A percentile compares a stretch with the other conserved stretches of the same genome.
These are phyloP conservation scores for Zaprionus capensis DNA, from an alignment of 1,140 invertebrate species.

Conservation along the genomic window DNA sequence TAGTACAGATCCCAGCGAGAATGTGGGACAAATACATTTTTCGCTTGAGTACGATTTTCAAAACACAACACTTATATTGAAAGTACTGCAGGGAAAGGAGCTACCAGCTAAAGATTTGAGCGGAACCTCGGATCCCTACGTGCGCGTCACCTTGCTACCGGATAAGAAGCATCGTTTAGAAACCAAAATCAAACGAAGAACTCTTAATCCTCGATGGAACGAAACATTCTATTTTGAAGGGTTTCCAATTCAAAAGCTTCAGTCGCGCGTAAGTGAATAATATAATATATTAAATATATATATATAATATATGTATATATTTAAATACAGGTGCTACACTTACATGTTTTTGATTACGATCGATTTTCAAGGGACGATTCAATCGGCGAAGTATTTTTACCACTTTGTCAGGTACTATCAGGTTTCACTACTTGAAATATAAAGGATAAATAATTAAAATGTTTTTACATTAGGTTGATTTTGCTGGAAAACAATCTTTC, in stretches of 20 bases:
- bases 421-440: neutral
- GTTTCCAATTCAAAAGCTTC: constrained; percentile 96
- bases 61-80: constrained; percentile 95
- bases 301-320: constrained; percentile 58
- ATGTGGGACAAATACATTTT: constrained; percentile 97
- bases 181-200: constrained; percentile 98
- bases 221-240: constrained; percentile 99
- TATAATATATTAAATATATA: neutral
- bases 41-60: constrained; percentile 98
- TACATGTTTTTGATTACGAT: constrained; percentile 98
- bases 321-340: constrained; percentile 92
- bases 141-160: constrained; percentile 95
- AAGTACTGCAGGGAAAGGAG: constrained; percentile 97
- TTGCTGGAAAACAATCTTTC: constrained; percentile 95
- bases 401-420: constrained; percentile 92
- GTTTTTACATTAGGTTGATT: constrained; percentile 89
- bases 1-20: constrained; percentile 94
- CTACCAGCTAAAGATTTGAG: constrained; percentile 97
- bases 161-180: constrained; percentile 98
- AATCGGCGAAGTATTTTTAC: constrained; percentile 97
- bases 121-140: constrained; percentile 97
- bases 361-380: constrained; percentile 97
- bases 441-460: neutral
- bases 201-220: constrained; percentile 98
- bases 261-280: constrained; percentile 88